Percentiles rank a stretch among this genome's conserved stretches.
Evolutionary conservation across 2,888 invertebrate genomes (phyloP).

Genomic region (Rambutsinella grinnellia): DNA sequence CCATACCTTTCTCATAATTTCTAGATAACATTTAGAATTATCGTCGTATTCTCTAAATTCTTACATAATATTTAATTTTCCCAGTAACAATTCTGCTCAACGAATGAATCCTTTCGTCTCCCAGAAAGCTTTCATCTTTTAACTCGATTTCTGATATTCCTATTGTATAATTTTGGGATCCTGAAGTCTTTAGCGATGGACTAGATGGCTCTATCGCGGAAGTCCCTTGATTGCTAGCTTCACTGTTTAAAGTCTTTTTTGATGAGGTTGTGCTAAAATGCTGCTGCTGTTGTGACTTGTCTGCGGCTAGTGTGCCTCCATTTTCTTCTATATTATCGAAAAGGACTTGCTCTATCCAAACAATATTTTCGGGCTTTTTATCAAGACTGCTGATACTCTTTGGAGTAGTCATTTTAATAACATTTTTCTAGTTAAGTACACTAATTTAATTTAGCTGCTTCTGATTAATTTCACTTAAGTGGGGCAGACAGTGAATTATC

Average conservation of each 20-base stretch:
- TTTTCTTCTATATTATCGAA: constrained; percentile 32
- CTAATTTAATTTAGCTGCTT: too few relatives aligned
- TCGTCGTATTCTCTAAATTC: constrained; percentile 4
- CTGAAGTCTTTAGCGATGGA: background rate
- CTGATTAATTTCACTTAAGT: too few relatives aligned
- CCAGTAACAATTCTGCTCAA: constrained; percentile 50
- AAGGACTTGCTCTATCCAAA: constrained; percentile 46
- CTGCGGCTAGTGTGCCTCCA: background rate
- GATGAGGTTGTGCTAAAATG: background rate
- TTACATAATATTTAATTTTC: constrained; percentile 54
- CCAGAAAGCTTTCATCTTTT: constrained; percentile 49
- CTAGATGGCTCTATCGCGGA: background rate
- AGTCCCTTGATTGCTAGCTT: background rate
- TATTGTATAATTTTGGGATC: constrained; percentile 37
- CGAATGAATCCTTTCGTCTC: constrained; percentile 44
- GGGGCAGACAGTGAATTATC: too few relatives aligned
- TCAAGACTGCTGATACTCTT: background rate
- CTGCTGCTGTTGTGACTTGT: background rate
- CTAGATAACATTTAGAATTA: background rate
- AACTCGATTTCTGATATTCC: constrained; percentile 54
- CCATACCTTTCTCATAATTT: too few relatives aligned
- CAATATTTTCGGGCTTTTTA: constrained; percentile 42
- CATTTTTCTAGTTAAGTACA: too few relatives aligned
- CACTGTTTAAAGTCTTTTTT: background rate
- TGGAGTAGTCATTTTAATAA: too few relatives aligned